Conservation (phyloP, 1,140 invertebrate genomes). For the Caerostris extrusa region DNA sequence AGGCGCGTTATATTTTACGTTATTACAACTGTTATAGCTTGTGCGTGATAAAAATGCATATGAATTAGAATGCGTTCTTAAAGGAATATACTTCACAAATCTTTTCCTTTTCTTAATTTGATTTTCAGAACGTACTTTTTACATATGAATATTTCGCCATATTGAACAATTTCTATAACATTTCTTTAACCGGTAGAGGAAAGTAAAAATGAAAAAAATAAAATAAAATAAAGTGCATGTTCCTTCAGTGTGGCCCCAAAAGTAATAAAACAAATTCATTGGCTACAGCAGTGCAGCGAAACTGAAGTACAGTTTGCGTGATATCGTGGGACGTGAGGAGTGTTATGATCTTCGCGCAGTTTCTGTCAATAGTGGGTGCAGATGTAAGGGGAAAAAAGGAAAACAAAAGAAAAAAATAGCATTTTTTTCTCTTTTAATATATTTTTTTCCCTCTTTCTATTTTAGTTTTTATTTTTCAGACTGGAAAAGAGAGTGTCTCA, state of each 20-base stretch:
- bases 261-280: constrained; percentile 66
- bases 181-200: neutral
- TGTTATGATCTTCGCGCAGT: constrained; percentile 30
- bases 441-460: too few relatives aligned
- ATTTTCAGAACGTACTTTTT: constrained; percentile 46
- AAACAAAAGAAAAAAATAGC: too few relatives aligned
- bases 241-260: neutral
- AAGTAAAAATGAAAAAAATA: neutral
- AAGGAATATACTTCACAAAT: constrained; percentile 7
- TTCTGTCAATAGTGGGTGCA: constrained; percentile 13
- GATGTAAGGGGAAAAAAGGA: constrained; percentile 32
- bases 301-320: constrained; percentile 19
- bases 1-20: neutral
- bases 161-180: constrained; percentile 45
- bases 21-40: constrained; percentile 30
- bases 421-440: too few relatives aligned
- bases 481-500: too few relatives aligned
- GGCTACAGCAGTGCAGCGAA: neutral
- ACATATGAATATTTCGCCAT: constrained; percentile 24
- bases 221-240: neutral
- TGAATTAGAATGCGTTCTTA: neutral
- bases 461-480: too few relatives aligned
- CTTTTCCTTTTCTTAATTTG: constrained; percentile 31
- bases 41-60: constrained; percentile 41
- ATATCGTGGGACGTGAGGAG: constrained; percentile 30